Evolutionary conservation across 2,888 invertebrate genomes (phyloP), one percentile per base, ranked within the genome.

Genomic region (Ophion obscuratus): DNA sequence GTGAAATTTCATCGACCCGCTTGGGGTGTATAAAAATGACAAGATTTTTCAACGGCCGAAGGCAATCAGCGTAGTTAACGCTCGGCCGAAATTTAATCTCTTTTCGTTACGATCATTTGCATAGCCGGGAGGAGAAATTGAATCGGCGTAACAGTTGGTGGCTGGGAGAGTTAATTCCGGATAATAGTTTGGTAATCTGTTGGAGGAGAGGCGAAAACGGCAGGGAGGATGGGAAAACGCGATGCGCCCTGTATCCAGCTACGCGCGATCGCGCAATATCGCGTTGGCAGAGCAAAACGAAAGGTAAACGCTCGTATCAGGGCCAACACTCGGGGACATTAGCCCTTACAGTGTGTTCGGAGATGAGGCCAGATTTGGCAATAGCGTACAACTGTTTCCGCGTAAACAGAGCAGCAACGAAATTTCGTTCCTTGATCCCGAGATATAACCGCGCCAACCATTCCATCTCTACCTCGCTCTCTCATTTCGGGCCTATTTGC

Each of bases 131-230:
- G 47, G 73, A 78, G 67, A 64, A 62, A 83, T 79, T 79, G 83
- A 83, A 83, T 83, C 74, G 75, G 62, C 79, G 83, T 79, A 79
- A 83, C 83, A 79, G 68, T 83, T 74, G 79, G 79, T 75, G 74
- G 83, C 83, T 79, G 57, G 20, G 53, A 74, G 82, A 83, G 79
- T 83, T 83, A 83, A 83, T 83, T 83, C 83, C 74, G 68, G 66
- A 83, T 83, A 83, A 83, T 83, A 79, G 83, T 79, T 79, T 70
- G 83, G 83, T 83, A 83, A 83, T 83, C 83, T 83, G 83, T 79
- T 83, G 83, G 83, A 47, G 67, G 40, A 67, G 80, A 67, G 73
- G 67, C 57, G 70, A 70, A 57, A 47, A 62, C 47, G 47, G 24
- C 36, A 61, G 20, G 27, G 53, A 47, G 53, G 53, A 24, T 73